phyloP scores from a whole-genome alignment of 2,113 vertebrate species.

The Pelmatolapia mariae region DNA sequence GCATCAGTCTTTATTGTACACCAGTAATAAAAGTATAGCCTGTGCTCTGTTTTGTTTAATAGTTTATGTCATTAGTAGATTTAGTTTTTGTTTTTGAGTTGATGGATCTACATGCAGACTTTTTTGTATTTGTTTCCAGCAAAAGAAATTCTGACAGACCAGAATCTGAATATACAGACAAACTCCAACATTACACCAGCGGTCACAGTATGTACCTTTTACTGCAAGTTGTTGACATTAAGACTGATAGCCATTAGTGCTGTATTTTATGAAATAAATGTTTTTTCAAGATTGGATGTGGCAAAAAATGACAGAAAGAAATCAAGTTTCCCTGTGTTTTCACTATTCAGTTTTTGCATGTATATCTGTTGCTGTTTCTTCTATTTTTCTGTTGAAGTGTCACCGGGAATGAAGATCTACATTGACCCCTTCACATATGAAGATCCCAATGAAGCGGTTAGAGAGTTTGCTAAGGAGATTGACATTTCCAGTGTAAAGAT shows the following conservation, averaged over 20 bases:
- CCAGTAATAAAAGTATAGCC: not conserved
- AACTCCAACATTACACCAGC: constrained; percentile 95
- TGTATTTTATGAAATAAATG: not conserved
- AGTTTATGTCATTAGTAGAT: not conserved
- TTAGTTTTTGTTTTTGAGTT: not conserved
- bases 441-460: constrained; percentile 92
- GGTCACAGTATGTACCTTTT: constrained; percentile 87
- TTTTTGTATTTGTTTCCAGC: constrained; percentile 72
- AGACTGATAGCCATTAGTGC: not conserved
- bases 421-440: constrained; percentile 76
- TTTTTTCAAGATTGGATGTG: not conserved
- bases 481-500: constrained; percentile 96
- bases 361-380: constrained; percentile 14
- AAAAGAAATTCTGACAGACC: constrained; percentile 87
- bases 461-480: constrained; percentile 96
- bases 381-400: constrained; percentile 64
- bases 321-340: not conserved
- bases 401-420: constrained; percentile 98
- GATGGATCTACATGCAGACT: not conserved
- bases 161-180: constrained; percentile 93
- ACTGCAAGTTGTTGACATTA: not conserved
- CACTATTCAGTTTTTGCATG: not conserved
- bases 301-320: not conserved
- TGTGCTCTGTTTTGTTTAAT: not conserved
- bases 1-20: not conserved